Evolutionary conservation across 1,140 invertebrate species (phyloP).

Genomic region (Drosophila paulistorum): DNA sequence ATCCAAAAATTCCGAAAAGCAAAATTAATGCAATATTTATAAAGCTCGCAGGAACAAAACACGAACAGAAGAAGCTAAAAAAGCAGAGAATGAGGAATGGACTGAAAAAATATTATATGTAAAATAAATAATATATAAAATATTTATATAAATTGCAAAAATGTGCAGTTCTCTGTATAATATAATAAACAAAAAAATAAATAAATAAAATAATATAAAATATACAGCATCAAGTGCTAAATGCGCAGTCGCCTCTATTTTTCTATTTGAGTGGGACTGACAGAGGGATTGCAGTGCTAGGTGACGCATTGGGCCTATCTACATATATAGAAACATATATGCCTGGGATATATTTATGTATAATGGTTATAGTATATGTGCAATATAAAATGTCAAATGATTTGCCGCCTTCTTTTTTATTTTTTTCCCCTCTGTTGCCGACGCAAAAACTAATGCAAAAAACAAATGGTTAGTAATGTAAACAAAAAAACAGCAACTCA

Average conservation of each 20-base stretch:
- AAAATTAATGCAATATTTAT: conserved; percentile 79
- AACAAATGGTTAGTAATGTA: conserved; percentile 75
- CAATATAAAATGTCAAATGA: conserved; percentile 66
- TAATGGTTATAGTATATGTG: conserved; percentile 48
- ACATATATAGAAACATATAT: conserved; percentile 25
- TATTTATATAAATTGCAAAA: conserved; percentile 81
- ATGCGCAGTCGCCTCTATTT: conserved; percentile 78
- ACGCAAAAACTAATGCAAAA: conserved; percentile 73
- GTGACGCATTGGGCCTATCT: conserved; percentile 17
- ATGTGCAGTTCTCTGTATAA: conserved; percentile 49
- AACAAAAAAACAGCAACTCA: conserved; percentile 41
- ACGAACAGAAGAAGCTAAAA: conserved; percentile 33
- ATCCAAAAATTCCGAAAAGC: conserved; percentile 56
- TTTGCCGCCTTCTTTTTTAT: conserved; percentile 36
- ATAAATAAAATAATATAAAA: conserved; percentile 54
- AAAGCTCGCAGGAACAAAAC: conserved; percentile 49
- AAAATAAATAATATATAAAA: conserved; percentile 80
- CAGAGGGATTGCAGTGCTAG: not conserved
- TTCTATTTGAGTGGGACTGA: conserved; percentile 56
- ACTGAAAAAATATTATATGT: conserved; percentile 63
- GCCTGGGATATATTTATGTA: conserved; percentile 39
- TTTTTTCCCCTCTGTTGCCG: conserved; percentile 32
- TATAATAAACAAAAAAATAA: conserved; percentile 9
- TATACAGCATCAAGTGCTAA: conserved; percentile 57
- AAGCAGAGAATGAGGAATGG: conserved; percentile 26